Evolutionary conservation across 1,140 invertebrate species (phyloP).

Genomic region (Drosophila athabasca): DNA sequence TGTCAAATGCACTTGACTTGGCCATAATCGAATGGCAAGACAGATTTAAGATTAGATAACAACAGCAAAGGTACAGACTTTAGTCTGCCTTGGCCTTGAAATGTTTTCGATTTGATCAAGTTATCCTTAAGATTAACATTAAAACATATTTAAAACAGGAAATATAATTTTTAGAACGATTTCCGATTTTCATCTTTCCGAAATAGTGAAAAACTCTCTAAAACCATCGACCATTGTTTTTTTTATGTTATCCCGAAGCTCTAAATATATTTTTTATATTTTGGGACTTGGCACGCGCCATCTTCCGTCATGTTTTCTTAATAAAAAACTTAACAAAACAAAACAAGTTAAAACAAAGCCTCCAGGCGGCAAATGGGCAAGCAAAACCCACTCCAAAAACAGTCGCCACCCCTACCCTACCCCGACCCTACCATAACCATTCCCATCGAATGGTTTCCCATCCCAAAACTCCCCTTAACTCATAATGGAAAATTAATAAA

Average conservation of each 20-base stretch:
- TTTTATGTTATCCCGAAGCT: neutral
- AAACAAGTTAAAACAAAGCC: constrained; percentile 57
- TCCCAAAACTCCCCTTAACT: constrained; percentile 51
- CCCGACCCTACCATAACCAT: neutral
- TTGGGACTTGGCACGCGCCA: constrained; percentile 25
- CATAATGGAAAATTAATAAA: constrained; percentile 77
- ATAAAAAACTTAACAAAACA: constrained; percentile 62
- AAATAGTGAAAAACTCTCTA: too few species aligned
- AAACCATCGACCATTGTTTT: too few species aligned
- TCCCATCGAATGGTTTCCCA: neutral
- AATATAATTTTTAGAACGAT: too few species aligned
- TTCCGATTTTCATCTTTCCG: too few species aligned
- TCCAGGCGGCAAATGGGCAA: constrained; percentile 21
- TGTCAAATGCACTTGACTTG: constrained; percentile 70
- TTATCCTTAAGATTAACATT: too few species aligned
- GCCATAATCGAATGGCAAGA: constrained; percentile 39
- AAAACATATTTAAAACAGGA: too few species aligned
- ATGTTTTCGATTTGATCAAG: too few species aligned
- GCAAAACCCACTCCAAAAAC: constrained; percentile 14
- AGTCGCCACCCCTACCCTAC: neutral
- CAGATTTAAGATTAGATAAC: constrained; percentile 27
- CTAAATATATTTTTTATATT: constrained; percentile 20
- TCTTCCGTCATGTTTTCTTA: constrained; percentile 40
- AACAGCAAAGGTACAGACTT: neutral
- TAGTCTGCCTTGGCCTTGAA: too few species aligned